phyloP scores from a whole-genome alignment of 2,113 vertebrate species.

The Dromas ardeola region DNA sequence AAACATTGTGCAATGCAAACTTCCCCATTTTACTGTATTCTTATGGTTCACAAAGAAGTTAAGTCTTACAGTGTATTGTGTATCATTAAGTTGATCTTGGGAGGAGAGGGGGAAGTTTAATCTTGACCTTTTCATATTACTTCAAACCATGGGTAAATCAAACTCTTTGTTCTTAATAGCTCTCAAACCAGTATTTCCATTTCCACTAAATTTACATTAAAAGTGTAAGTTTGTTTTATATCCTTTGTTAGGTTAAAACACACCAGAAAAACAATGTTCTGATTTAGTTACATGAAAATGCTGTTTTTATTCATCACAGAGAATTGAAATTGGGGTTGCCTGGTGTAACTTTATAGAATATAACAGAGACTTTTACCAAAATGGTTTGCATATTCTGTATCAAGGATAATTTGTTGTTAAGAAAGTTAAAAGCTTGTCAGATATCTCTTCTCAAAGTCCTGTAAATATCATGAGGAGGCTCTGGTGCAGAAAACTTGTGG shows the following conservation, averaged over 20 bases:
- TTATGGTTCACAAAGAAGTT: background rate
- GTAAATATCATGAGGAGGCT: background rate
- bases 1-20: background rate
- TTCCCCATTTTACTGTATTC: background rate
- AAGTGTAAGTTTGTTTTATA: background rate
- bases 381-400: background rate
- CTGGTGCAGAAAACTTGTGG: background rate
- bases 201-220: background rate
- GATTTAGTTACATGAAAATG: background rate
- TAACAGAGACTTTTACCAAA: background rate
- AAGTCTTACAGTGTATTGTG: background rate
- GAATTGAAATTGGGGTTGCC: background rate
- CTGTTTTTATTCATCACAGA: background rate
- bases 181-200: background rate
- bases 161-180: background rate
- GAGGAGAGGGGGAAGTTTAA: background rate
- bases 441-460: background rate
- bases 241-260: background rate
- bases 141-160: background rate
- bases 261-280: background rate
- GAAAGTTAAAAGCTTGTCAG: background rate
- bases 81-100: background rate
- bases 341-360: background rate
- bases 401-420: background rate
- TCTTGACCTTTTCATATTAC: background rate